Conservation (phyloP, 1,140 invertebrate species). For the Bemisia tabaci region DNA sequence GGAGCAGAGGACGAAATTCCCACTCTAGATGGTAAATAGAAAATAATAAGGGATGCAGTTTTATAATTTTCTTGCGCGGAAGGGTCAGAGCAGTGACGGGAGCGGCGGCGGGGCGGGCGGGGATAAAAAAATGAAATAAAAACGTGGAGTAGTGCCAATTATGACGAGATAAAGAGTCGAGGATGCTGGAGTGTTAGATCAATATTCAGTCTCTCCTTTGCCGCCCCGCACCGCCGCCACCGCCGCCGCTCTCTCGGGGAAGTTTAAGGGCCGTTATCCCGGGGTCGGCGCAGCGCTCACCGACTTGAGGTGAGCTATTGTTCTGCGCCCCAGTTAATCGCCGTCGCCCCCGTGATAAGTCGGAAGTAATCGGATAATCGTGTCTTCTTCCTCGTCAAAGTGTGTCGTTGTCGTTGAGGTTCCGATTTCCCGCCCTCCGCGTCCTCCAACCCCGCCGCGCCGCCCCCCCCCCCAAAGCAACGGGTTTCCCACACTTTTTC, state of each 20-base stretch:
- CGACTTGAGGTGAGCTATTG: too few relatives aligned
- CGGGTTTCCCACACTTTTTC: too few relatives aligned
- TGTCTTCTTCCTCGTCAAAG: neutral
- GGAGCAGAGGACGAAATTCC: neutral
- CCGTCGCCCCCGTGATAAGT: neutral
- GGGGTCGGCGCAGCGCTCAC: neutral
- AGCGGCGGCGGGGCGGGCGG: too few relatives aligned
- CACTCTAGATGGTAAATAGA: neutral
- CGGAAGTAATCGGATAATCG: neutral
- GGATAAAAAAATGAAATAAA: neutral
- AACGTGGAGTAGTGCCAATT: neutral
- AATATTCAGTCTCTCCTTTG: neutral
- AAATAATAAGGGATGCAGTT: neutral
- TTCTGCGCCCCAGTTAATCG: neutral
- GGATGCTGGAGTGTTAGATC: neutral
- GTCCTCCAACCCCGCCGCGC: too few relatives aligned
- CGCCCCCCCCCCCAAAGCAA: too few relatives aligned
- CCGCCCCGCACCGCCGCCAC: neutral
- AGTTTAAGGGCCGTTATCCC: neutral
- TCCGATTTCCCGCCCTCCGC: too few relatives aligned
- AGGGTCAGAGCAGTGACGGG: neutral
- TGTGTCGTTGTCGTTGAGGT: too few relatives aligned
- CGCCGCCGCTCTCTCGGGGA: neutral
- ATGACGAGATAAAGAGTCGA: neutral
- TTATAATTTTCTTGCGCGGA: neutral